Evolutionary conservation across 2,888 invertebrate genomes (phyloP).

Genomic region (Leptogaster cylindrica): DNA sequence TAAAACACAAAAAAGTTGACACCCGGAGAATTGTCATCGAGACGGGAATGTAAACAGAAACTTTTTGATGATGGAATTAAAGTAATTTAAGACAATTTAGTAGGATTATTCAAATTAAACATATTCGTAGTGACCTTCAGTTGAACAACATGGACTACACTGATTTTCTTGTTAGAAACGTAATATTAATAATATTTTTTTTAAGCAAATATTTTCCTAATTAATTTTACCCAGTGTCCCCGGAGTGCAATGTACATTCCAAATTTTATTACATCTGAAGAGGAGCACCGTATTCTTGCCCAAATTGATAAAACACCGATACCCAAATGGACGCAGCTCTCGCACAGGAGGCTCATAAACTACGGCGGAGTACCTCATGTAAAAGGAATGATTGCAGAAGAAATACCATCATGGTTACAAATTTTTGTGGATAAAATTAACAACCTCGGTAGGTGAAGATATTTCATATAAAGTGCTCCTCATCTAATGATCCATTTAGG

Average conservation of each 20-base stretch:
- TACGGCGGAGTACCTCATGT: conserved; percentile 95
- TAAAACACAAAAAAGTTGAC: too few species aligned
- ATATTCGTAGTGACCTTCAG: too few species aligned
- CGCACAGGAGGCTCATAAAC: conserved; percentile 92
- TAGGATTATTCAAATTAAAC: too few species aligned
- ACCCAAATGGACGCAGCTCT: conserved; percentile 95
- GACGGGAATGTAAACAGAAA: too few species aligned
- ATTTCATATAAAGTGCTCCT: background rate
- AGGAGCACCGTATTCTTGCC: conserved; percentile 74
- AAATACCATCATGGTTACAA: conserved; percentile 85
- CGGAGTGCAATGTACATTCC: conserved; percentile 73
- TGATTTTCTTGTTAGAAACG: conserved; percentile 43
- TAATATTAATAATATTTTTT: background rate
- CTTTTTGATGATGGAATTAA: too few species aligned
- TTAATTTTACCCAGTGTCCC: conserved; percentile 54
- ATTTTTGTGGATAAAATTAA: conserved; percentile 74
- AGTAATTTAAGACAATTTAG: too few species aligned
- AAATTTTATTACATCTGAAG: conserved; percentile 79
- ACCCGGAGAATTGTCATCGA: too few species aligned
- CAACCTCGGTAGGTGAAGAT: conserved; percentile 65
- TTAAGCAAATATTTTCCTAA: background rate
- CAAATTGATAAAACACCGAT: conserved; percentile 81
- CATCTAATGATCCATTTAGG: too few species aligned
- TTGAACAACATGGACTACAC: conserved; percentile 44
- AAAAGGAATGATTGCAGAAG: conserved; percentile 92